Evolutionary conservation across 2,113 vertebrate genomes (phyloP).

Genomic region (Nycticebus coucang): DNA sequence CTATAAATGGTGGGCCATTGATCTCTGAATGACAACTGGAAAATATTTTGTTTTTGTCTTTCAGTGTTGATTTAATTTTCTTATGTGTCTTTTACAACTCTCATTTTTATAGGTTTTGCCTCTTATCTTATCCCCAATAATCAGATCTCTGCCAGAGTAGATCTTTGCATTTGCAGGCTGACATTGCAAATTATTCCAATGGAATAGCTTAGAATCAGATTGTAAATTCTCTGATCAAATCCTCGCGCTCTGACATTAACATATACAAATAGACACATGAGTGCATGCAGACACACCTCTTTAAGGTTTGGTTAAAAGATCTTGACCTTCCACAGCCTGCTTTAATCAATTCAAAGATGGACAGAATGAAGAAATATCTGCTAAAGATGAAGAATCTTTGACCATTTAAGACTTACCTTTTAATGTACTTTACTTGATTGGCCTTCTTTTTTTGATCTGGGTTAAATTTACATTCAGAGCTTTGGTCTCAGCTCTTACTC

Average conservation of each 20-base stretch:
- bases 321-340: background rate
- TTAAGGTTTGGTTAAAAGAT: background rate
- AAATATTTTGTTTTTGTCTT: background rate
- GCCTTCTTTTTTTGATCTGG: background rate
- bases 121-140: background rate
- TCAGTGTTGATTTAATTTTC: background rate
- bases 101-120: background rate
- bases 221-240: background rate
- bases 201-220: background rate
- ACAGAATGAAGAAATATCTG: background rate
- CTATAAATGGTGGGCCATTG: background rate
- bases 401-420: background rate
- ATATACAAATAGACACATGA: background rate
- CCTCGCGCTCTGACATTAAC: background rate
- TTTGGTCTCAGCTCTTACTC: background rate
- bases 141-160: background rate
- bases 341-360: background rate
- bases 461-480: background rate
- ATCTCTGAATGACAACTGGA: background rate
- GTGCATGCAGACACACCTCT: background rate
- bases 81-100: background rate
- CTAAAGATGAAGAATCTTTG: background rate
- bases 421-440: conserved; percentile 2
- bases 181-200: background rate
- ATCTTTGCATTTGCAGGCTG: background rate